These are phyloP conservation scores for Gnathonemus echidnorhynchus DNA, from an alignment of 2,113 vertebrate species.

Conservation along the genomic window DNA sequence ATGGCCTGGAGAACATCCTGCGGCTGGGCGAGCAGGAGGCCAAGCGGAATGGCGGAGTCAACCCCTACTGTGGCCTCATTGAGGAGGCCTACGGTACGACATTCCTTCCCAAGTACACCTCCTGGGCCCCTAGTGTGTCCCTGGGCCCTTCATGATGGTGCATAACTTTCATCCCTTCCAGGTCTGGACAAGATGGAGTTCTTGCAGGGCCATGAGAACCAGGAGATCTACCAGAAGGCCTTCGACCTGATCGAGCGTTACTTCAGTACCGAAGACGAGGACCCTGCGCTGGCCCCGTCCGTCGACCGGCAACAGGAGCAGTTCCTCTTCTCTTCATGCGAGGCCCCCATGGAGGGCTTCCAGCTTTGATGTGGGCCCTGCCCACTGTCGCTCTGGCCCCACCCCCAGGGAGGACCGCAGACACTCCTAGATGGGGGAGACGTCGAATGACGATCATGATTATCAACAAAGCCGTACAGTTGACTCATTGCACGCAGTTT, in stretches of 20 bases:
- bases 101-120: neutral
- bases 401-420: conserved; percentile 42
- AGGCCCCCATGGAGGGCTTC: conserved; percentile 97
- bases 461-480: conserved; percentile 44
- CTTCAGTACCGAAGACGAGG: conserved; percentile 92
- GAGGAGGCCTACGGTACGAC: conserved; percentile 90
- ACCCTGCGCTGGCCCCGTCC: conserved; percentile 82
- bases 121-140: neutral
- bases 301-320: conserved; percentile 96
- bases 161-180: conserved; percentile 35
- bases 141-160: neutral
- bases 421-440: conserved; percentile 33
- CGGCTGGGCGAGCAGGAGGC: conserved; percentile 91
- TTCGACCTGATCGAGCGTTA: conserved; percentile 97
- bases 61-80: conserved; percentile 91
- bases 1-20: conserved; percentile 92
- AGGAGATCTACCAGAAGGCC: conserved; percentile 98
- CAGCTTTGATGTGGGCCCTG: conserved; percentile 77
- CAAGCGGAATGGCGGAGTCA: conserved; percentile 85
- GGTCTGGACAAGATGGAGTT: conserved; percentile 97
- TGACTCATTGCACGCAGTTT: conserved; percentile 13
- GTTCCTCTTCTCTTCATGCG: conserved; percentile 96
- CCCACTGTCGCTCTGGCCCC: conserved; percentile 40
- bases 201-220: conserved; percentile 94
- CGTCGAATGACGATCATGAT: conserved; percentile 45